phyloP scores from a whole-genome alignment of 2,888 invertebrate species.

The Limnephilus lunatus region DNA sequence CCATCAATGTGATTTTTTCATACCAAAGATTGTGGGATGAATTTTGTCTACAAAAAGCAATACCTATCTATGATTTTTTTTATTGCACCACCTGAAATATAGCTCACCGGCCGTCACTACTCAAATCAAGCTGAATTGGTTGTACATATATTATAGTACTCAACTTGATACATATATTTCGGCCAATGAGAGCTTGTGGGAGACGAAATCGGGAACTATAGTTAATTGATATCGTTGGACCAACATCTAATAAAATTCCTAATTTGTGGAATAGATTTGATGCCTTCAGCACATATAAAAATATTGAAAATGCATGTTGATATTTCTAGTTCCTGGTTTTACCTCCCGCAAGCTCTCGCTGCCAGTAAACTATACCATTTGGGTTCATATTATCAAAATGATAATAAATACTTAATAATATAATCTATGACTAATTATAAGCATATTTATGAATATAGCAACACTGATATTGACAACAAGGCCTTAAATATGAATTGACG shows the following conservation, averaged over 20 bases:
- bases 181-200: background rate
- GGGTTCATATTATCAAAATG: background rate
- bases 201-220: background rate
- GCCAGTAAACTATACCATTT: background rate
- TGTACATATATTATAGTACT: background rate
- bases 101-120: too few species aligned
- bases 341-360: background rate
- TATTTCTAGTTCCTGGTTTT: background rate
- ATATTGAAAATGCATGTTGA: background rate
- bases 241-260: too few species aligned
- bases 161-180: background rate
- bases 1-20: too few species aligned
- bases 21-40: too few species aligned
- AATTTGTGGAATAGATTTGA: too few species aligned
- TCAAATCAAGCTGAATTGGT: background rate
- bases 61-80: too few species aligned
- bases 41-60: too few species aligned
- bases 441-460: constrained; percentile 27
- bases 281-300: background rate
- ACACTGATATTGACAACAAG: background rate
- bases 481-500: background rate
- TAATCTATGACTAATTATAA: constrained; percentile 33
- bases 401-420: constrained; percentile 4
- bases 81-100: too few species aligned
- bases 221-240: background rate